Base-by-base conservation (phyloP, 2,888 invertebrate species). In the Galerucella calmariensis region DNA sequence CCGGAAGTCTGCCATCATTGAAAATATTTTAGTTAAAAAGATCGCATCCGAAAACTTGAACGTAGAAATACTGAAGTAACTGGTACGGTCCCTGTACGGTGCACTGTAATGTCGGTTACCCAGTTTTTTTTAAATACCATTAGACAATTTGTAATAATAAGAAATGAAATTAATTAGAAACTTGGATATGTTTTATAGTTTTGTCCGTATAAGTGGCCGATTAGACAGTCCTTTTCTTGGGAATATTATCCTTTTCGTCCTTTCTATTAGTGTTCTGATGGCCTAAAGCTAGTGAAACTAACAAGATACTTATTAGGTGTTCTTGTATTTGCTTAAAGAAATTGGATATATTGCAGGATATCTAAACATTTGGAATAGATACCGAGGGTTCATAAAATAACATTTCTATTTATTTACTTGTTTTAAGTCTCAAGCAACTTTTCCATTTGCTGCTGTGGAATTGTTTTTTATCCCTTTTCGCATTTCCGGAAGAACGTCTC, bases 291-390 rank as follows among this genome's bases (percentile, higher is more conserved):
- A 67, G 73, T 75, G 73, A 73, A 74, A 79, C 78, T 77, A 79
- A 81, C 79, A 80, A 77, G 76, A 78, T 78, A 80, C 77, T 81
- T 80, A 81, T 81, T 79, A 78, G 74, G 72, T 73, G 78, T 72
- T 75, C 72, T 63, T 72, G 74, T 75, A 75, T 78, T 77, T 78
- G 74, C 66, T 75, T 71, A 77, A 67, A 75, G 77, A 73, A 78
- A 77, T 69, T 72, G 70, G 75, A 75, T 73, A 78, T 70, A 27
- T 66, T 70, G 67, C 67, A 68, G 69, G 68, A 59, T 61, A 65
- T 51, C 51, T 68, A 71, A 74, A 67, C 63, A 72, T 69, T 69
- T 72, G 63, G 56, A 59, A 72, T 11, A 14, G 11, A 16, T 72
- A 59, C 8, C 14, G 6, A 12, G 11, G 4, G 9, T 24, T 11